phyloP scores from a whole-genome alignment of 2,888 invertebrate genomes.

The Fragum sueziense region DNA sequence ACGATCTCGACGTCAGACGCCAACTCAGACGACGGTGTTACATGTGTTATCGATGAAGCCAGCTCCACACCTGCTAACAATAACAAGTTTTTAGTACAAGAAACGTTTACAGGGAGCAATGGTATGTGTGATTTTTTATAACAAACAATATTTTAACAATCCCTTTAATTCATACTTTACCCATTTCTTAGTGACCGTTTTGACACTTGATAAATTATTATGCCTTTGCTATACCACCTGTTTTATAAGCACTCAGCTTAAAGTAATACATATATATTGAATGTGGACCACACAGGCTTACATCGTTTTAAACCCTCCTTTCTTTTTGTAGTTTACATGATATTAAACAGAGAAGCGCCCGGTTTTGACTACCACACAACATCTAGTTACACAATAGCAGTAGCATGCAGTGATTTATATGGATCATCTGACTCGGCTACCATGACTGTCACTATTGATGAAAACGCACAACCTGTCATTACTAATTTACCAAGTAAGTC shows the following conservation, averaged over 20 bases:
- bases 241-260: too few relatives aligned
- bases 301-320: too few relatives aligned
- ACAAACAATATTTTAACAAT: too few relatives aligned
- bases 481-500: slow-evolving; percentile 32
- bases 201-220: too few relatives aligned
- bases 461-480: slow-evolving; percentile 39
- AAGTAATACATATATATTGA: too few relatives aligned
- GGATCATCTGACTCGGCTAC: slow-evolving; percentile 33
- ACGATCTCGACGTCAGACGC: slow-evolving; percentile 37
- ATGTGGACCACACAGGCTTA: too few relatives aligned
- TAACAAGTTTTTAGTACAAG: slow-evolving; percentile 24
- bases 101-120: slow-evolving; percentile 16
- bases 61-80: slow-evolving; percentile 33
- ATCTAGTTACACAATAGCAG: slow-evolving; percentile 22
- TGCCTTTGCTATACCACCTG: too few relatives aligned
- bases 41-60: slow-evolving; percentile 27
- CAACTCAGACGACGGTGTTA: slow-evolving; percentile 27
- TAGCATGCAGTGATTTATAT: slow-evolving; percentile 36
- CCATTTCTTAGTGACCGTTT: too few relatives aligned
- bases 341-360: slow-evolving; percentile 28
- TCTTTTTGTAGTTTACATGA: slow-evolving; percentile 9
- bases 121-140: too few relatives aligned
- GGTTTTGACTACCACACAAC: slow-evolving; percentile 26
- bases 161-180: too few relatives aligned
- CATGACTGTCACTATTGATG: slow-evolving; percentile 33